Conservation (phyloP, 2,797 vertebrate genomes). For the Acanthis flammea region DNA sequence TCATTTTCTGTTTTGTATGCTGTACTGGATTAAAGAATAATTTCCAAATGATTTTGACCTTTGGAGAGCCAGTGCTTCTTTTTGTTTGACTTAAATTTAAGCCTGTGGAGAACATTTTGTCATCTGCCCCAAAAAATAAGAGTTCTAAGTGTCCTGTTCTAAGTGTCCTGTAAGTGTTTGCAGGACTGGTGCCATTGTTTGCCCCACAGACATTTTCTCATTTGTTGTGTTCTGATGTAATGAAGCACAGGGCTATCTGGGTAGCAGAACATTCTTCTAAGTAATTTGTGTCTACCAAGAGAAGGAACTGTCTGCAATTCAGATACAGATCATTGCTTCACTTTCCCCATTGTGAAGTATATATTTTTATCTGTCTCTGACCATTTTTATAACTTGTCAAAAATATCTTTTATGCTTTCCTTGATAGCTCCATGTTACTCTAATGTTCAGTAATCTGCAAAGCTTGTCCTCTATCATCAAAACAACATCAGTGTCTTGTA, state of each 20-base stretch:
- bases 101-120: not conserved
- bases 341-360: not conserved
- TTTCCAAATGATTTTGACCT: conserved; percentile 23
- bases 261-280: conserved; percentile 1
- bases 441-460: conserved; percentile 48
- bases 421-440: conserved; percentile 48
- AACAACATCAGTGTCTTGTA: conserved; percentile 22
- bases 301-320: conserved; percentile 2
- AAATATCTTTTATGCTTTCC: conserved; percentile 35
- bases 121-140: not conserved
- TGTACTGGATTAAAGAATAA: not conserved
- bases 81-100: conserved; percentile 5
- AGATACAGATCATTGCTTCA: conserved; percentile 40
- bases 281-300: conserved; percentile 11
- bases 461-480: conserved; percentile 52
- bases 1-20: not conserved
- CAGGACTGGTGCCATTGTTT: not conserved
- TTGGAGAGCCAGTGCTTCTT: not conserved
- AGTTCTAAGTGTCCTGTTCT: not conserved
- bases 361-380: conserved; percentile 24
- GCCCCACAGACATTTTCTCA: not conserved
- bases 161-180: not conserved
- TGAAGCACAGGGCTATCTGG: not conserved
- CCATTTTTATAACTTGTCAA: conserved; percentile 47
- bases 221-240: not conserved